Evolutionary conservation across 2,888 invertebrate genomes (phyloP).

Genomic region (Choristoneura rosaceana): DNA sequence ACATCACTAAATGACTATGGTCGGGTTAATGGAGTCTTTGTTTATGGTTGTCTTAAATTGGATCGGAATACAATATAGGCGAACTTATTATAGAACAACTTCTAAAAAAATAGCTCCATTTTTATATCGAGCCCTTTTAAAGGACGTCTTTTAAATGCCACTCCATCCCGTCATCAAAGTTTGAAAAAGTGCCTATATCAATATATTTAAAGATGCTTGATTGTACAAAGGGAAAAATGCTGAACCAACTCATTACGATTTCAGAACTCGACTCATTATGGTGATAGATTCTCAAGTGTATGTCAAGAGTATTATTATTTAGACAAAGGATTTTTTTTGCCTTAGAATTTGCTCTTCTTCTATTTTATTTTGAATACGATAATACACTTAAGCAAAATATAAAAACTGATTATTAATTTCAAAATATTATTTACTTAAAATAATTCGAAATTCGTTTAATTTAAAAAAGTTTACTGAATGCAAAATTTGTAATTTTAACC

Average conservation of each 20-base stretch:
- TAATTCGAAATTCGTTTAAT: neutral
- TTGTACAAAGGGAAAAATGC: conserved; percentile 25
- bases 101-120: neutral
- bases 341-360: no score
- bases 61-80: no score
- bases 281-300: neutral
- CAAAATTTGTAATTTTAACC: no score
- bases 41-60: no score
- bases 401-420: no score
- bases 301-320: neutral
- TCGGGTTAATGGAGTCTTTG: no score
- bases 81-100: no score
- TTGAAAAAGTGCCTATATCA: neutral
- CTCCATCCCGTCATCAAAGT: neutral
- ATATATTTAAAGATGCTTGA: conserved; percentile 30
- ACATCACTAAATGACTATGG: no score
- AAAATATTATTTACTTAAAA: neutral
- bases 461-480: neutral
- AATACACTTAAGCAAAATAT: no score
- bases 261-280: neutral
- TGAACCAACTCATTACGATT: conserved; percentile 6
- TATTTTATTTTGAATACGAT: no score
- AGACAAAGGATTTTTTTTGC: no score
- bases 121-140: neutral
- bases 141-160: neutral